A percentile compares a stretch with the other conserved stretches of the same genome.
Evolutionary conservation across 2,113 vertebrate genomes (phyloP).

Genomic region (Odocoileus virginianus): DNA sequence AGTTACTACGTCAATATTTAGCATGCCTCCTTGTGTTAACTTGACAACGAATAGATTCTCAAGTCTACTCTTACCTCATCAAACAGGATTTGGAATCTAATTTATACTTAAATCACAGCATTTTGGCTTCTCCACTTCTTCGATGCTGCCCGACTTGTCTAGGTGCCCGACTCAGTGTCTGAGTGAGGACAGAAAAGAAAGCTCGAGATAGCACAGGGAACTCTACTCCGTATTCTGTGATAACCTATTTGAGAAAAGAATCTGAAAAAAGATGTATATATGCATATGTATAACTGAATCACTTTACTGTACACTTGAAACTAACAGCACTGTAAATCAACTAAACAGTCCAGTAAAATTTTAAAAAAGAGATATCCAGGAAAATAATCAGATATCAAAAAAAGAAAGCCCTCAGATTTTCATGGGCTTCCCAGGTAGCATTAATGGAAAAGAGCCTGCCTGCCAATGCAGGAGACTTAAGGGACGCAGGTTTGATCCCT

Average conservation of each 20-base stretch:
- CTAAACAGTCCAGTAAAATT: not conserved
- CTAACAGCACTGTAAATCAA: not conserved
- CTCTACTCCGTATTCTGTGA: not conserved
- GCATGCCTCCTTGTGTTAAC: not conserved
- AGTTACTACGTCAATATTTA: not conserved
- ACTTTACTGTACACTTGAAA: not conserved
- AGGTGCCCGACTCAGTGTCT: not conserved
- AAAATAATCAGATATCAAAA: not conserved
- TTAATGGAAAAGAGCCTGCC: not conserved
- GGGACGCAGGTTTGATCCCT: not conserved
- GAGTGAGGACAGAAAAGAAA: not conserved
- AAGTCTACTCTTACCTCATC: not conserved
- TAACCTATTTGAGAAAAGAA: not conserved
- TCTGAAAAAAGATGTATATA: not conserved
- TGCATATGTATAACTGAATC: not conserved
- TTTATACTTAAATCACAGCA: not conserved
- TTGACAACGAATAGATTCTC: not conserved
- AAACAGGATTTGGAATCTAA: not conserved
- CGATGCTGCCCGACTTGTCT: fast-evolving
- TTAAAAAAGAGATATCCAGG: not conserved
- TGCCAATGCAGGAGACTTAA: not conserved
- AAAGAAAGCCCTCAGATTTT: not conserved
- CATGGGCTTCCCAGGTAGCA: not conserved
- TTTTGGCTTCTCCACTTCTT: not conserved
- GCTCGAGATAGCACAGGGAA: not conserved